Evolutionary conservation across 2,113 vertebrate species (phyloP).

Genomic region (Corydoras sp.): DNA sequence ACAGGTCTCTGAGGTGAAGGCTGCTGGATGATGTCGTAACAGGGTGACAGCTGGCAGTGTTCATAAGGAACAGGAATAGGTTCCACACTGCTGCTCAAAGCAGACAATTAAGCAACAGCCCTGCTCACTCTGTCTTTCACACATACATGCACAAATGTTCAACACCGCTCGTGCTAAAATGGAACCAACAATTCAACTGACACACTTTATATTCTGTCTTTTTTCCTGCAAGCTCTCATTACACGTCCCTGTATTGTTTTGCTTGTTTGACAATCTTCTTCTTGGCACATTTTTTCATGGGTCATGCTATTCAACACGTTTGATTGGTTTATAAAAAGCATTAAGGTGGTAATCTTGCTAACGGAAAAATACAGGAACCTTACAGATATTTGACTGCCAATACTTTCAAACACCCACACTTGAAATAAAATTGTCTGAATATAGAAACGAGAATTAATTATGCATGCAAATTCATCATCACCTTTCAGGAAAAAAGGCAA

Average conservation of each 20-base stretch:
- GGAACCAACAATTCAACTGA: constrained; percentile 7
- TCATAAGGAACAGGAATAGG: constrained; percentile 9
- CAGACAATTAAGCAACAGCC: neutral
- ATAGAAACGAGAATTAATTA: no score
- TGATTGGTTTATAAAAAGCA: no score
- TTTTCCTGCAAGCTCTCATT: no score
- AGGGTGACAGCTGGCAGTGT: constrained; percentile 15
- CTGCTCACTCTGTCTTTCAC: neutral
- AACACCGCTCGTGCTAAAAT: neutral
- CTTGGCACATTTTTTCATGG: no score
- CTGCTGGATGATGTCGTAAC: constrained; percentile 5
- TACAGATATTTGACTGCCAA: no score
- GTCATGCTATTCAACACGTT: no score
- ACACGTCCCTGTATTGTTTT: no score
- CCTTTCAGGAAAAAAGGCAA: neutral
- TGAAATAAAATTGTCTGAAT: neutral
- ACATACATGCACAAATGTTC: neutral
- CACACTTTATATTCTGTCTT: constrained; percentile 2
- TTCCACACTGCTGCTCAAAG: neutral
- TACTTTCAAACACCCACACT: neutral
- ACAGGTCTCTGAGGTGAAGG: constrained; percentile 1
- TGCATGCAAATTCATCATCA: neutral
- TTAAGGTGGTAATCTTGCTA: no score
- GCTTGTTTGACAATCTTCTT: no score
- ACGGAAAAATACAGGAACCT: no score